Conservation (phyloP, 1,140 invertebrate genomes). For the Neomicropteryx cornuta region DNA sequence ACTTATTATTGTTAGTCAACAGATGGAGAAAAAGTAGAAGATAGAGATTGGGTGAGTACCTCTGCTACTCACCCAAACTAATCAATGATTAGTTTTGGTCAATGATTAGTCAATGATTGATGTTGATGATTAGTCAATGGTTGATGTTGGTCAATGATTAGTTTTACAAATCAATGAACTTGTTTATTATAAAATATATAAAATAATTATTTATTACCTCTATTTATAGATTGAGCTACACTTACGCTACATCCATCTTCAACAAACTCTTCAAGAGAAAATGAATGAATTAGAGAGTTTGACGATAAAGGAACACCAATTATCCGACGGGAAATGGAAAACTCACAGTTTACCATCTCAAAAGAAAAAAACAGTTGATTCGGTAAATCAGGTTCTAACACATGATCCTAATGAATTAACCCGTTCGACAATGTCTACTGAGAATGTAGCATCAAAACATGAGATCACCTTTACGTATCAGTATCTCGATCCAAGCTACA, state of each 20-base stretch:
- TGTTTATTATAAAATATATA: not conserved
- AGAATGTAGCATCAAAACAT: conserved; percentile 51
- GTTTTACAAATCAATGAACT: too few species aligned
- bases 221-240: conserved; percentile 64
- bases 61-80: too few species aligned
- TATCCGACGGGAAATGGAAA: conserved; percentile 77
- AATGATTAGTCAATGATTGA: too few species aligned
- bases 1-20: too few species aligned
- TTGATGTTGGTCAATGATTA: too few species aligned
- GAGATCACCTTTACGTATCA: conserved; percentile 55
- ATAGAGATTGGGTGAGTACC: too few species aligned
- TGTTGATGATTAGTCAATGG: too few species aligned
- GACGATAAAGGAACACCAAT: conserved; percentile 69
- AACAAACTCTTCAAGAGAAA: conserved; percentile 75
- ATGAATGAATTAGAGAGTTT: conserved; percentile 75
- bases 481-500: conserved; percentile 54
- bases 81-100: too few species aligned
- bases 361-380: conserved; percentile 56
- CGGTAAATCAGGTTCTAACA: conserved; percentile 33
- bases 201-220: not conserved
- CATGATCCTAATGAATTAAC: conserved; percentile 24
- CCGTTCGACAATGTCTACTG: conserved; percentile 54
- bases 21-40: too few species aligned
- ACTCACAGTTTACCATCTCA: conserved; percentile 74
- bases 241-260: conserved; percentile 82